These are phyloP conservation scores for Diplosoma virens DNA, from an alignment of 23 tunicate genomes.

Conservation along the genomic window DNA sequence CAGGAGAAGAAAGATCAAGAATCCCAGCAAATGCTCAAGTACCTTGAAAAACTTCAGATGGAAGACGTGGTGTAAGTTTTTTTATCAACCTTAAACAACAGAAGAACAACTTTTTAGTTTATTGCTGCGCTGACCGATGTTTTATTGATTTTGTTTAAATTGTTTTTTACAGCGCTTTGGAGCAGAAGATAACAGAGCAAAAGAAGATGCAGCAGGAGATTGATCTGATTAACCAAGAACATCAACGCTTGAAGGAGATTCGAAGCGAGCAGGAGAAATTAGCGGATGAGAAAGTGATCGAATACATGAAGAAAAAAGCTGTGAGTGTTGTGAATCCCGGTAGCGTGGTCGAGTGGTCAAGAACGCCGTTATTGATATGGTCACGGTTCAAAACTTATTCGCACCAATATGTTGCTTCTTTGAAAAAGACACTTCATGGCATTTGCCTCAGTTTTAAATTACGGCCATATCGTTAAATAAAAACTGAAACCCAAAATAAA, in stretches of 20 bases:
- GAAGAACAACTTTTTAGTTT: neutral
- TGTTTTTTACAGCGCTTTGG: conserved; percentile 29
- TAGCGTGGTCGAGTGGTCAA: too few relatives aligned
- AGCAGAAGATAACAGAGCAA: conserved; percentile 64
- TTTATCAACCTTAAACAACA: neutral
- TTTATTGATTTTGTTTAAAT: neutral
- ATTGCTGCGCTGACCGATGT: neutral
- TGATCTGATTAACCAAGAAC: conserved; percentile 85
- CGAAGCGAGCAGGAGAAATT: conserved; percentile 72
- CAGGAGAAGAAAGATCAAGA: conserved; percentile 96
- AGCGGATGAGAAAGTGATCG: conserved; percentile 86
- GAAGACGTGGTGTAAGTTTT: conserved; percentile 84
- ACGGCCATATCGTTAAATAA: too few relatives aligned
- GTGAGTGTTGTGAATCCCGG: conserved; percentile 27
- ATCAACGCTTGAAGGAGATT: conserved; percentile 79
- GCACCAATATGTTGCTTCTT: too few relatives aligned
- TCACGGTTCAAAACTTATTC: too few relatives aligned
- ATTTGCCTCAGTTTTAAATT: too few relatives aligned
- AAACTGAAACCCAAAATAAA: too few relatives aligned
- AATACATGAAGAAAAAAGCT: conserved; percentile 94
- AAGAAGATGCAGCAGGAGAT: conserved; percentile 78
- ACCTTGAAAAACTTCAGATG: conserved; percentile 89
- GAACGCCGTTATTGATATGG: too few relatives aligned
- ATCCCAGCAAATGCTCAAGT: conserved; percentile 82
- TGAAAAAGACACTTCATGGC: too few relatives aligned